Base-by-base conservation (phyloP, 2,797 vertebrate genomes). In the Hippopotamyrus pictus region DNA sequence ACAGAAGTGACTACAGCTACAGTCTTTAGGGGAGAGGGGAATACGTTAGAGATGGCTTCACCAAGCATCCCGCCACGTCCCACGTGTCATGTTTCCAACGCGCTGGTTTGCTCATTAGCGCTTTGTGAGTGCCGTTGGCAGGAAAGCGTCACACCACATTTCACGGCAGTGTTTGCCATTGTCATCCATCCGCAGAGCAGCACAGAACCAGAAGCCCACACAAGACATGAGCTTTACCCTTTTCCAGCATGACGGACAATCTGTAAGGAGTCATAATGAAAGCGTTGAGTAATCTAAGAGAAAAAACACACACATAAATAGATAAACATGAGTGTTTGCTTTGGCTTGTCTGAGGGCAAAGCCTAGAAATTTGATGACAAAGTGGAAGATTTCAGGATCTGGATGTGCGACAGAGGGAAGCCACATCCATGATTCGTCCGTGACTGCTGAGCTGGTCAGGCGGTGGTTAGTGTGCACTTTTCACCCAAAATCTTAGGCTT, bases 281-380 rank as follows among this genome's bases (percentile, higher is more conserved):
- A 48, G 82, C 4, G 1, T 50, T 51, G 82, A 29, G n/a, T 84
- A 5, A 9, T 79, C 46, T 44, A 51, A 48, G 82, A 46, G 44
- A 3, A 84, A 51, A 25, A 50, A 83, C 12, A 48, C 1, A 57
- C 54, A 48, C 19, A 84, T 46, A 48, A 88, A 65, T 62, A 88
- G 86, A 90, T 88, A 90, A 50, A 86, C 59, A 88, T 11, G 6
- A 76, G 33, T 76, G 88, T 73, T 88, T 59, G 50, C 88, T 57
- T 90, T 88, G 82, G 89, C 82, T 90, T 57, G 59, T 65, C 11
- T 44, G 37, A 57, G 46, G 50, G 62, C 86, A 87, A 90, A 88
- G 88, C 44, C 37, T 69, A 83, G 76, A 51, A 85, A 44, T 88
- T 76, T 88, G 46, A 46, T 88, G 89, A 86, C 91, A 90, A 91